Conservation (phyloP, 2,113 vertebrate genomes). For the Chroicocephalus ridibundus region DNA sequence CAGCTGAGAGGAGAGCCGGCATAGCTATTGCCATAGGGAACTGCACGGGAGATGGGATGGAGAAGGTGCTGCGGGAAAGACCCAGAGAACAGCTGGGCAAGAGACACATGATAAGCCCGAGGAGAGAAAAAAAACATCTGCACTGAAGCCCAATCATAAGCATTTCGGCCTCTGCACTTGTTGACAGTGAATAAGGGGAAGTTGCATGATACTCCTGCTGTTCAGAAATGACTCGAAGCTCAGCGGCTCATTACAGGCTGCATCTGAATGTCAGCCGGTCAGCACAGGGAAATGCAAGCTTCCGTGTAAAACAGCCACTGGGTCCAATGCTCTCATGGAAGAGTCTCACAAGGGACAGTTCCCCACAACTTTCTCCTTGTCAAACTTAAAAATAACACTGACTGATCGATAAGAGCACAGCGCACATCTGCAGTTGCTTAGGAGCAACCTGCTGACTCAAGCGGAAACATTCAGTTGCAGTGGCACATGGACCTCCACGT, state of each 20-base stretch:
- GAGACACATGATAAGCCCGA: not conserved
- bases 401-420: not conserved
- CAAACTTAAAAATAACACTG: not conserved
- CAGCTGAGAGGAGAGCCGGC: not conserved
- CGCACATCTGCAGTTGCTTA: not conserved
- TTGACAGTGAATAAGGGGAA: not conserved
- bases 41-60: not conserved
- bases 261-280: not conserved
- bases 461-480: not conserved
- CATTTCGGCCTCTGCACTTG: not conserved
- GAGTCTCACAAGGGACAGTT: not conserved
- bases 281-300: not conserved
- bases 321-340: accelerated
- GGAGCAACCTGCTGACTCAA: not conserved
- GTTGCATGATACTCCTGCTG: not conserved
- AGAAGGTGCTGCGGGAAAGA: not conserved
- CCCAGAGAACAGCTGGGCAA: not conserved
- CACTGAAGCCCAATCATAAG: not conserved
- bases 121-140: not conserved
- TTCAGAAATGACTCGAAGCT: not conserved
- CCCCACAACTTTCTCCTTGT: not conserved
- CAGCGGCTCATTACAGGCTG: not conserved
- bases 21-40: not conserved
- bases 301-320: not conserved
- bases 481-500: not conserved